Base-by-base conservation (phyloP, 30 jellyfish, hydroid and myxozoan species). In the Hydractinia symbiolongicarpus region DNA sequence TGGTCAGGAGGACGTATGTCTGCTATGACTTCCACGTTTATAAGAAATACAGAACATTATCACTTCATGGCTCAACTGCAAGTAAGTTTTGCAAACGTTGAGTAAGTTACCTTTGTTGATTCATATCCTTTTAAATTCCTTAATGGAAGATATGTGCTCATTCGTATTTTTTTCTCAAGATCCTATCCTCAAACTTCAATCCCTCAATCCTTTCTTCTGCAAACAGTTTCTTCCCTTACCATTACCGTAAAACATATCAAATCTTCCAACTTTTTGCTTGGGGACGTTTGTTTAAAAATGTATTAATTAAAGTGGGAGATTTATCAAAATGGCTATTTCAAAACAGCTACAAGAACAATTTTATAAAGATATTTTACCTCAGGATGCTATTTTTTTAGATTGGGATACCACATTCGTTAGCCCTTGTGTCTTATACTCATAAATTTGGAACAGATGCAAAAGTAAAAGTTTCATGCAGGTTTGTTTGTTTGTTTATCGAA, bases 1-100 rank as follows among this genome's bases (percentile, higher is more conserved):
- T 91, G 97, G 97, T 62, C 82, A 76, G 94, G 91, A 66, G 97
- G 97, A 71, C 55, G 60, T 7, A 53, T 75, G 50, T 83, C 97
- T 40, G 81, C 93, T 54, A 86, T 91, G 96, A 50, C 83, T 10
- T 87, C 97, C 9, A 91, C 95, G 13, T 56, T 91, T 0, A 95
- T 82, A 62, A 67, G 93, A 55, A 89, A 87, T n/a, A 72, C 96
- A 5, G 97, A 91, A 21, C 74, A 78, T 15, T 87, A 85, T 78
- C 94, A 86, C 78, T 14, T 84, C 55, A 66, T 70, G 15, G 97
- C 91, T 0, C 86, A 62, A 54, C 78, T 91, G 14, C 97, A 91
- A 91, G 97, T 55, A 74, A 30, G 44, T 30, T 30, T 30, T 30
- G 44, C 44, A 30, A 1, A 30, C 2, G 44, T 30, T 30, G 44